Conservation (phyloP, 2,113 vertebrate genomes). For the Pelecanus crispus region DNA sequence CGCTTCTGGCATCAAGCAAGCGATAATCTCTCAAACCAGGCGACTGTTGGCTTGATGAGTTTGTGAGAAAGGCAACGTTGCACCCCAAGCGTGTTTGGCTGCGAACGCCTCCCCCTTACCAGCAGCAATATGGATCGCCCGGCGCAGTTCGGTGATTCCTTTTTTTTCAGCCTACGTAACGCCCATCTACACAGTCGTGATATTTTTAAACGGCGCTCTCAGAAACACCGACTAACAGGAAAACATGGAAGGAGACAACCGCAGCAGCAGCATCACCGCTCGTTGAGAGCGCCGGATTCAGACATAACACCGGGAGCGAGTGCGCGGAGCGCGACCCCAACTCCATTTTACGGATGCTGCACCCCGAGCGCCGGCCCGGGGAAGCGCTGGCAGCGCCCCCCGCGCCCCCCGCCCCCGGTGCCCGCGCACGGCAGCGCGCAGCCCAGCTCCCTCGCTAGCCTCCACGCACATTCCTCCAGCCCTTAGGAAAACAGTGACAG, state of each 20-base stretch:
- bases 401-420: neutral
- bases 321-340: neutral
- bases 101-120: neutral
- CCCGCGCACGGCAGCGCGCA: neutral
- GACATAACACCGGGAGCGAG: neutral
- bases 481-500: constrained; percentile 61
- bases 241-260: neutral
- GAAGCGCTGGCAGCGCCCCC: neutral
- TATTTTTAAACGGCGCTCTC: neutral
- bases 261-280: neutral
- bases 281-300: neutral
- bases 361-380: neutral
- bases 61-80: neutral
- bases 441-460: neutral
- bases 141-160: neutral
- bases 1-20: neutral
- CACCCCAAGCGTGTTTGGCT: neutral
- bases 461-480: constrained; percentile 58
- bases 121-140: neutral
- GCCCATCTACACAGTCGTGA: neutral
- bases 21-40: neutral
- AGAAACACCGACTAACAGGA: neutral
- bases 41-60: neutral
- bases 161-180: constrained; percentile 5
- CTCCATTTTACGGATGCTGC: constrained; percentile 10